A percentile compares a stretch with the other conserved stretches of the same genome.
Evolutionary conservation across 2,113 vertebrate species (phyloP).

Genomic region (Oophaga pumilio): DNA sequence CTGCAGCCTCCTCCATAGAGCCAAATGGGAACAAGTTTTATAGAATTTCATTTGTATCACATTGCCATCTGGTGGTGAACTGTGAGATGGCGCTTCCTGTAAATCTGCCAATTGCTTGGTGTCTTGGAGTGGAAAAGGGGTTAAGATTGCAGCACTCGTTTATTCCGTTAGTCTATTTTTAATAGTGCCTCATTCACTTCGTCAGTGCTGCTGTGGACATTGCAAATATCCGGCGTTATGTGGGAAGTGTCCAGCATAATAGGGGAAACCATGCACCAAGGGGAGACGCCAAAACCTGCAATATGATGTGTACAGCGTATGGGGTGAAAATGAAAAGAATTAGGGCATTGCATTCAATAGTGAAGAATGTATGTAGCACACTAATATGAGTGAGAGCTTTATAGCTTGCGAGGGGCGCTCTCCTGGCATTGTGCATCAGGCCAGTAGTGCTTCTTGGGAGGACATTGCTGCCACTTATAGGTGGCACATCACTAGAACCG

Average conservation of each 20-base stretch:
- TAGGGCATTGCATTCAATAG: not conserved
- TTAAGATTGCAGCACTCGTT: conserved; percentile 40
- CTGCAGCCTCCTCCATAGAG: not conserved
- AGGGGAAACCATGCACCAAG: not conserved
- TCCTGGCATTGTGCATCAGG: not conserved
- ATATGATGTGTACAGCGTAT: not conserved
- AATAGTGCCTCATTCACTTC: not conserved
- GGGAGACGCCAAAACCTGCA: not conserved
- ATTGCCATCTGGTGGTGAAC: not conserved
- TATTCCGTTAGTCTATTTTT: conserved; percentile 2
- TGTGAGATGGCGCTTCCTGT: not conserved
- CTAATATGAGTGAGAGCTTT: too few species aligned
- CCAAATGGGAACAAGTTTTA: not conserved
- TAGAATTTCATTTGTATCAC: not conserved
- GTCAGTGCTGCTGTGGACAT: not conserved
- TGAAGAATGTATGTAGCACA: not conserved
- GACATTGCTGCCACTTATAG: not conserved
- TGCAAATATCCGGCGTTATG: not conserved
- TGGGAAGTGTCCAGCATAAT: too few species aligned
- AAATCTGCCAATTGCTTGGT: not conserved
- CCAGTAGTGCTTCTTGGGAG: not conserved
- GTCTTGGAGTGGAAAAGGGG: not conserved
- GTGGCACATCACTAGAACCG: not conserved
- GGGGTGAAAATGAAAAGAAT: not conserved
- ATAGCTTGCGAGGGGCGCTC: not conserved